Conservation (phyloP, 2,888 invertebrate genomes). For the Masnerella sp. region DNA sequence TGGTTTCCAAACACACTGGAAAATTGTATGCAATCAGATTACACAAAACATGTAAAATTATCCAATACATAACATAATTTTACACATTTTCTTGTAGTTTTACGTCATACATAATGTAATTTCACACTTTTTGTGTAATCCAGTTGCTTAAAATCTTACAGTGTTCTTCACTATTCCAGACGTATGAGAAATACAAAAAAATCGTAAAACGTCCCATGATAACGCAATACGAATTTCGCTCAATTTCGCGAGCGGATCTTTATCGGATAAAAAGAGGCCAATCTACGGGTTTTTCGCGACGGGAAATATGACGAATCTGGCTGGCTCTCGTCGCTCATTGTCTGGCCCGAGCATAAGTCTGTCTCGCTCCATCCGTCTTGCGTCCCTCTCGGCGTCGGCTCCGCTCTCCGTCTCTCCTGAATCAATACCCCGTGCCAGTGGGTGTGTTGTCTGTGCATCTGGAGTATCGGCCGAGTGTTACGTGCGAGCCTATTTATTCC, state of each 20-base stretch:
- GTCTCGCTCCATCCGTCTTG: slow-evolving; percentile 38
- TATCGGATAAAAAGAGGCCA: slow-evolving; percentile 10
- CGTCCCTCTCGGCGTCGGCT: slow-evolving; percentile 27
- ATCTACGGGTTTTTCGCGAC: slow-evolving; percentile 29
- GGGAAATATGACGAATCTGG: slow-evolving; percentile 67
- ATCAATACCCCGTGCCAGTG: slow-evolving; percentile 66
- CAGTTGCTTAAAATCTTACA: no score
- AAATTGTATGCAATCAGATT: no score
- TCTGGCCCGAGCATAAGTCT: slow-evolving; percentile 58
- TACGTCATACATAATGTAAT: no score
- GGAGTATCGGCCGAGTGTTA: slow-evolving; percentile 56
- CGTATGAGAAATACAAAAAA: no score
- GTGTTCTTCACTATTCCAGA: no score
- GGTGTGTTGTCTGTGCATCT: slow-evolving; percentile 63
- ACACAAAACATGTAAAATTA: no score
- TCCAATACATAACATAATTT: no score
- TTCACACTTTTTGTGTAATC: no score
- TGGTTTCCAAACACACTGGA: no score
- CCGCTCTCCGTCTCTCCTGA: slow-evolving; percentile 60
- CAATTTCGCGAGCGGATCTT: slow-evolving; percentile 14
- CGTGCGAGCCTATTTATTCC: slow-evolving; percentile 43
- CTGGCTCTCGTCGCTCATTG: slow-evolving; percentile 65
- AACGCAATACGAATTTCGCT: neutral
- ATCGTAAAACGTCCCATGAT: no score
- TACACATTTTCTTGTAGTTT: no score